phyloP scores from a whole-genome alignment of 1,140 invertebrate genomes.

The Akabosia matsudoensis region DNA sequence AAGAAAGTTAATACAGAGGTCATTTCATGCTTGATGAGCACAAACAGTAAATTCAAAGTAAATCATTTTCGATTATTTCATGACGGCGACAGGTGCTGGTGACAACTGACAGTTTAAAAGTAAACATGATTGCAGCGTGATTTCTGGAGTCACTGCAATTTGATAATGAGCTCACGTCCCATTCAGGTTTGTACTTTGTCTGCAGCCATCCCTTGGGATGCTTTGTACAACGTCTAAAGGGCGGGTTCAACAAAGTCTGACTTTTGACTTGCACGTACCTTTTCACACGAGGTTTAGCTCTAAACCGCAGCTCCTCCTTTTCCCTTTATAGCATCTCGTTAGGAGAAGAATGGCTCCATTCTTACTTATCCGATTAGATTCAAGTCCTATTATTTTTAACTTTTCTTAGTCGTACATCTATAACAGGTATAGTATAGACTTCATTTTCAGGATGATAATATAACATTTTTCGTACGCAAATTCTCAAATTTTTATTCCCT shows the following conservation, averaged over 20 bases:
- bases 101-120: not conserved
- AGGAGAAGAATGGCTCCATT: not conserved
- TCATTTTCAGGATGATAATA: too few relatives aligned
- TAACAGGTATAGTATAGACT: too few relatives aligned
- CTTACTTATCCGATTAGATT: too few relatives aligned
- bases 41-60: not conserved
- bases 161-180: too few relatives aligned
- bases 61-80: not conserved
- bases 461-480: too few relatives aligned
- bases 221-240: not conserved
- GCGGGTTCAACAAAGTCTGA: not conserved
- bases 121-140: not conserved
- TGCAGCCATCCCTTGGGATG: too few relatives aligned
- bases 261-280: not conserved
- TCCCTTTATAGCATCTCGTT: not conserved
- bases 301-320: not conserved
- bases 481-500: too few relatives aligned
- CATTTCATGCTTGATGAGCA: not conserved
- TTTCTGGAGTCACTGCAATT: not conserved
- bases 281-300: slow-evolving; percentile 7
- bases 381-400: too few relatives aligned
- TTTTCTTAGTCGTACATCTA: too few relatives aligned
- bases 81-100: not conserved
- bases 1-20: too few relatives aligned
- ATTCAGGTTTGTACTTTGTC: too few relatives aligned